Base-by-base conservation (phyloP, 2,888 invertebrate species). In the Caenorhabditis sinica region DNA sequence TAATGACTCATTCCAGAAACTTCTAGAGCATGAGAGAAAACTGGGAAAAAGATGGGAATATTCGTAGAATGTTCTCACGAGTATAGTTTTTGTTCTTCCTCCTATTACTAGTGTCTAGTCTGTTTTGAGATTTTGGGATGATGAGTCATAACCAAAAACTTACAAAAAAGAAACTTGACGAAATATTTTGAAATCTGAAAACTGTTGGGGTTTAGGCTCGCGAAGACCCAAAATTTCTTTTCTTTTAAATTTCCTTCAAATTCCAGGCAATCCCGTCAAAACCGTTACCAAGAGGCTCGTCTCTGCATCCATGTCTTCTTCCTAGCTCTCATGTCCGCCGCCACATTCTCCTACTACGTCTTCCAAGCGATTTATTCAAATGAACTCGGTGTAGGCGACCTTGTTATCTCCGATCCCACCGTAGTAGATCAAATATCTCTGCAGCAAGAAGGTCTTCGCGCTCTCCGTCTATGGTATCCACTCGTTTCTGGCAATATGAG, bases 321-420 rank as follows among this genome's bases (percentile, higher is more conserved):
- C 30, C 53, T 77, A 11, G 61, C 69, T 30, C 0, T 63, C 23
- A 77, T 77, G 51, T 61, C 69, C 0, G 66, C 63, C 1, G 49
- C 61, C 53, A 77, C 77, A 6, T 77, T 77, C 53, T 43, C 69
- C 43, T 77, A 77, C 63, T 77, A 77, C 43, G 69, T 77, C 63
- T 77, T 77, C 69, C 77, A 77, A 30, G 77, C 77, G 2, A 61
- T 77, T 15, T 71, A 77, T 43, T 69, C 69, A 17, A 71, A 61
- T 36, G 69, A 77, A 53, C 36, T 77, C n/a, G 69, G 53, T 40
- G 77, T 77, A 77, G 69, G 77, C 69, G 69, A 77, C 51, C 61
- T 63, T 13, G 25, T 51, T 40, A 17, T 63, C 9, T n/a, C 63
- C 36, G 69, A 77, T 23, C 6, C 15, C 3, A 28, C 56, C 15